Base-by-base conservation (phyloP, 2,888 invertebrate species). In the Tubulanus polymorphus region DNA sequence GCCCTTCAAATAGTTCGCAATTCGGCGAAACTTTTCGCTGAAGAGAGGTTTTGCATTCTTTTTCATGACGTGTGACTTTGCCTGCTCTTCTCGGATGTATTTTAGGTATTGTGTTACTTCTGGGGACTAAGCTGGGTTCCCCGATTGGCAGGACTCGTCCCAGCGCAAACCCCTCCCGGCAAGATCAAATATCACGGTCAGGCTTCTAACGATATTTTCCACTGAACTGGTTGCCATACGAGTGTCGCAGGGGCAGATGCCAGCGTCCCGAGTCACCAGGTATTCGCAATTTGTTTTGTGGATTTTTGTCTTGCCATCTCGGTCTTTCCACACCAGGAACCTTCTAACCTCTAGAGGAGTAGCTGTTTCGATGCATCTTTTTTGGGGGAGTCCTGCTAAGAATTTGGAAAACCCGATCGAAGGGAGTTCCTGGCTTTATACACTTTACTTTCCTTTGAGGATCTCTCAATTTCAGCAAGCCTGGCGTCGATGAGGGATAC, bases 81-180 rank as follows among this genome's bases (percentile, higher is more conserved):
- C 57, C 32, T 56, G 57, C 37, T 60, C 57, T 27, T 55, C 48
- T 18, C 51, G 30, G 26, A 45, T 20, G 20, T 18, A 6, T 35
- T 54, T 50, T 12, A 57, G 15, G 48, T 57, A 58, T 45, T 28
- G 20, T 37, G 20, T n/a, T 15, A 60, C 55, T 10, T 12, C 8
- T 12, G 26, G 37, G 30, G 53, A 48, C 27, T 27, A 15, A 2
- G 49, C 57, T 6, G 57, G 60, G 55, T 15, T 55, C 26, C 28
- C 27, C 45, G 1, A 45, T 15, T 3, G 52, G 54, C 25, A 37
- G 3, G 32, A 35, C 5, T 12, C 3, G 20, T 37, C 37, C 37
- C 51, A 51, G 23, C 20, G 3, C 10, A 20, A 3, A 25, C 51
- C 51, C 27, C 37, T 51, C n/a, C 51, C 51, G 12, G 23, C 37